phyloP scores from a whole-genome alignment of 2,113 vertebrate genomes.

The Lophura nycthemera region DNA sequence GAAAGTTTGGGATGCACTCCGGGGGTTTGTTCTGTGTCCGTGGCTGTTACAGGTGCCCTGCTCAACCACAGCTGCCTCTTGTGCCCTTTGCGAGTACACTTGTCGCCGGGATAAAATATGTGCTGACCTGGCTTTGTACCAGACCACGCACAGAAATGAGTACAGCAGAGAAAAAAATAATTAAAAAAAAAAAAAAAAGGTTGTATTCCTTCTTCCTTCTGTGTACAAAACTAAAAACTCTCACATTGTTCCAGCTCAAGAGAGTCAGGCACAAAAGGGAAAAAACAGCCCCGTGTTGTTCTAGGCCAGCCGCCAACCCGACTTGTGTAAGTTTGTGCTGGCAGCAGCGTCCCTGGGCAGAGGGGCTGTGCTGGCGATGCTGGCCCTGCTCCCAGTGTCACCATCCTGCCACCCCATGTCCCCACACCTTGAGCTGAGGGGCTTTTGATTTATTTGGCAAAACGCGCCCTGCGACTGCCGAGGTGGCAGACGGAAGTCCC shows the following conservation, averaged over 20 bases:
- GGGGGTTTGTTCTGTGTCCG: not conserved
- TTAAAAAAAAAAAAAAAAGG: not conserved
- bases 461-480: not conserved
- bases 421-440: not conserved
- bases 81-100: constrained; percentile 39
- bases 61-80: not conserved
- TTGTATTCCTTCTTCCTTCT: constrained; percentile 14
- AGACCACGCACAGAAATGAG: not conserved
- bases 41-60: not conserved
- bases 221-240: constrained; percentile 41
- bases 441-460: not conserved
- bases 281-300: constrained; percentile 61
- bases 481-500: not conserved
- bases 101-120: not conserved
- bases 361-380: not conserved
- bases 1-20: not conserved
- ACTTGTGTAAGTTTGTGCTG: constrained; percentile 47
- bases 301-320: constrained; percentile 51
- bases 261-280: constrained; percentile 39
- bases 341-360: not conserved
- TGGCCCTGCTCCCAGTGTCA: not conserved
- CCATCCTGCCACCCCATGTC: not conserved
- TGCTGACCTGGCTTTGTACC: constrained; percentile 14
- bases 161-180: not conserved
- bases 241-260: constrained; percentile 22